Conservation (phyloP, 2,113 vertebrate species). For the Podiceps cristatus region DNA sequence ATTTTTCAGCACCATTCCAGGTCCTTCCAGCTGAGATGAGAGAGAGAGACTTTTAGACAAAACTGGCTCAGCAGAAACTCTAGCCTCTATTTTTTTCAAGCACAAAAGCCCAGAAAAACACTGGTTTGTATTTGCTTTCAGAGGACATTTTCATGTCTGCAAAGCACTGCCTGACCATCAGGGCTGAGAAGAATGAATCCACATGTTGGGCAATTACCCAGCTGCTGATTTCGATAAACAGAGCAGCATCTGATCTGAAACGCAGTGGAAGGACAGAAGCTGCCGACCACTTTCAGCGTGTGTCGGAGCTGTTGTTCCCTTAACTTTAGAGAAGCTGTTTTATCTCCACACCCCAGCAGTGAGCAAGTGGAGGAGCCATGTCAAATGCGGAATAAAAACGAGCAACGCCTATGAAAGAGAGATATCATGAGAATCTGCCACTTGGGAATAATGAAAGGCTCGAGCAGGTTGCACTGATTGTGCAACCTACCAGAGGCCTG, state of each 20-base stretch:
- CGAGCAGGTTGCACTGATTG: constrained; percentile 32
- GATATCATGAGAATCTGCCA: constrained; percentile 63
- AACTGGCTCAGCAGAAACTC: not conserved
- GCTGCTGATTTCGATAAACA: not conserved
- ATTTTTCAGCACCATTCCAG: not conserved
- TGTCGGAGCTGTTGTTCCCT: not conserved
- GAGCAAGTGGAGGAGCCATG: not conserved
- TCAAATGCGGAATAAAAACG: constrained; percentile 52
- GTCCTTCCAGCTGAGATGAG: not conserved
- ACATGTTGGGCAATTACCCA: not conserved
- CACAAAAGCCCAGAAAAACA: not conserved
- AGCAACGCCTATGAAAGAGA: constrained; percentile 57
- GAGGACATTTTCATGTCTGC: not conserved
- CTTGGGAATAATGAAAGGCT: constrained; percentile 68
- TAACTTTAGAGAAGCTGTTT: constrained; percentile 24
- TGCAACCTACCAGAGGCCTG: constrained; percentile 56
- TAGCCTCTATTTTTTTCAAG: not conserved
- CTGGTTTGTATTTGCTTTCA: not conserved
- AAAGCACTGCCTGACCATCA: not conserved
- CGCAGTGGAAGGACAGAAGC: not conserved
- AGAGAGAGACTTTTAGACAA: not conserved
- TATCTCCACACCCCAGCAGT: constrained; percentile 32
- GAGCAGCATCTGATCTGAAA: not conserved
- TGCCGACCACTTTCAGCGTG: not conserved
- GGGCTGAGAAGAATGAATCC: not conserved